These are phyloP conservation scores for Eupithecia centaureata DNA, from an alignment of 2,888 invertebrate genomes.

Conservation along the genomic window DNA sequence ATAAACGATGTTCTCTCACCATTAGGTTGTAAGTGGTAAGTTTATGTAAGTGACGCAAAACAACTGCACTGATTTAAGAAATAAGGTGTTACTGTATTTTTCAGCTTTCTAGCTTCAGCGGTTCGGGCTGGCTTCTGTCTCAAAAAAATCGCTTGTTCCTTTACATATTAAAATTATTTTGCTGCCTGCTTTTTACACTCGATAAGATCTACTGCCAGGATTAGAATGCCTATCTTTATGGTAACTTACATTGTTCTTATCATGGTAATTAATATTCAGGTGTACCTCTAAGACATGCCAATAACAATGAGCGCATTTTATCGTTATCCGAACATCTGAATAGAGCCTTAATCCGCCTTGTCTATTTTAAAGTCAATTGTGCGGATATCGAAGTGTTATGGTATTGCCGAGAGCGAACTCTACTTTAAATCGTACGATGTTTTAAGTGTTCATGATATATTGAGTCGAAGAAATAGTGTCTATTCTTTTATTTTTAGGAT, in stretches of 20 bases:
- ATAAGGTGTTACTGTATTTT: not conserved
- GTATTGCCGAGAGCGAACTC: conserved; percentile 28
- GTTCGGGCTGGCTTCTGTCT: too few species aligned
- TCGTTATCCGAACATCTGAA: conserved; percentile 52
- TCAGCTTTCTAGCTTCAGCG: not conserved
- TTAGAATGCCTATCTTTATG: not conserved
- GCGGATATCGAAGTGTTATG: conserved; percentile 48
- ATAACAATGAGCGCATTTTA: conserved; percentile 57
- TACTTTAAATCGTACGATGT: conserved; percentile 32
- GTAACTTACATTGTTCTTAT: not conserved
- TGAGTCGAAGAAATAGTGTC: not conserved
- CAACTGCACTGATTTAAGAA: too few species aligned
- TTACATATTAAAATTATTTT: too few species aligned
- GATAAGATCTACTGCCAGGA: not conserved
- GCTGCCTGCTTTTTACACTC: not conserved
- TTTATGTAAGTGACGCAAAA: too few species aligned
- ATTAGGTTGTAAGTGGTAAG: too few species aligned
- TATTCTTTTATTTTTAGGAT: not conserved
- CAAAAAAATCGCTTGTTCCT: too few species aligned
- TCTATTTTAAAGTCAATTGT: conserved; percentile 53
- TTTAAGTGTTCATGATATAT: not conserved
- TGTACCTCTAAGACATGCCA: conserved; percentile 37
- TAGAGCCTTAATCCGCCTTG: conserved; percentile 55
- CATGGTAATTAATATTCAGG: conserved; percentile 6
- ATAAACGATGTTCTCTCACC: too few species aligned